Conservation (phyloP, 1,140 invertebrate species). For the Charaxes varanes region DNA sequence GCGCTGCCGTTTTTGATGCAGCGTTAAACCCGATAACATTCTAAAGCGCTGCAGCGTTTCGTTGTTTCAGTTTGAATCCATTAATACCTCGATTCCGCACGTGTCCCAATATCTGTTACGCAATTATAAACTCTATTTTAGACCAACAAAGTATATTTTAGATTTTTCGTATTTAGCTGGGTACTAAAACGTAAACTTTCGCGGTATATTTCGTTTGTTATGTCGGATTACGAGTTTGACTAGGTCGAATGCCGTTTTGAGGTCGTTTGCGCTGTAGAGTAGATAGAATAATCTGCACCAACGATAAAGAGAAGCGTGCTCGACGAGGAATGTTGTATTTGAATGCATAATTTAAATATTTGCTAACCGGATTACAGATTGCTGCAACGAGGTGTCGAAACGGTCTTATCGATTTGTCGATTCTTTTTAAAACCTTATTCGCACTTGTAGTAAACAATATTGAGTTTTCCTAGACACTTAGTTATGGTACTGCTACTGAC, state of each 20-base stretch:
- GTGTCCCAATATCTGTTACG: slow-evolving; percentile 40
- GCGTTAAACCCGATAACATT: slow-evolving; percentile 25
- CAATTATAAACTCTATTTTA: slow-evolving; percentile 37
- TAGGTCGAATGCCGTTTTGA: slow-evolving; percentile 70
- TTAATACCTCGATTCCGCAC: slow-evolving; percentile 71
- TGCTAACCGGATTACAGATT: slow-evolving; percentile 33
- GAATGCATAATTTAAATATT: slow-evolving; percentile 54
- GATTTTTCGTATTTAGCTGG: slow-evolving; percentile 17
- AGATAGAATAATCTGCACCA: slow-evolving; percentile 33
- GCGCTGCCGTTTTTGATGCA: slow-evolving; percentile 17
- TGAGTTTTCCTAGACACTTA: too few species aligned
- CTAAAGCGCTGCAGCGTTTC: slow-evolving; percentile 54
- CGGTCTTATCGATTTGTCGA: not conserved
- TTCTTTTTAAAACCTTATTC: not conserved
- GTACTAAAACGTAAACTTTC: slow-evolving; percentile 63
- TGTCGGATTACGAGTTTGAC: slow-evolving; percentile 62
- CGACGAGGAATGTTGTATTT: slow-evolving; percentile 34
- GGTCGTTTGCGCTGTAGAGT: slow-evolving; percentile 60
- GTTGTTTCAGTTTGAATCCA: slow-evolving; percentile 52
- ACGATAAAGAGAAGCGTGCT: slow-evolving; percentile 31
- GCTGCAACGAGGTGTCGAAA: slow-evolving; percentile 25
- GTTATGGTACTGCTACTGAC: too few species aligned
- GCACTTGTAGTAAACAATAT: not conserved
- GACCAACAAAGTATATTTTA: slow-evolving; percentile 25
- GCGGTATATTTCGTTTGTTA: slow-evolving; percentile 63